Base-by-base conservation (phyloP, 1,140 invertebrate species). In the Manduca sexta region DNA sequence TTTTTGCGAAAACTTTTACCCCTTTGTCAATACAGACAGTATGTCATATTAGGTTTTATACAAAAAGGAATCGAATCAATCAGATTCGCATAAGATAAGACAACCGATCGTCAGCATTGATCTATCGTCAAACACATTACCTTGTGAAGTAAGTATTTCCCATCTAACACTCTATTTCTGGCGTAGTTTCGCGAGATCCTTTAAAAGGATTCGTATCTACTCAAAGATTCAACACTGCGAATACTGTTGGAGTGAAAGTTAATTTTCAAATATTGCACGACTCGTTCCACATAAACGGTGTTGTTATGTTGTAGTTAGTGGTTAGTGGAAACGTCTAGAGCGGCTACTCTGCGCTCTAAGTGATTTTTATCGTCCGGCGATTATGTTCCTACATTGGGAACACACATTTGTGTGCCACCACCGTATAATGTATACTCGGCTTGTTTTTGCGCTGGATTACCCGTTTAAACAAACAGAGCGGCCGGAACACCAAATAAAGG, bases 401-500 rank as follows among this genome's bases (percentile, higher is more conserved):
- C 54, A 78, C 64, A 69, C 66, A 71, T 77, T 74, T 68, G 71
- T 60, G 61, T 69, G 63, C 52, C 46, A 53, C 73, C 59, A 60
- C 69, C 69, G 69, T 59, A 69, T 79, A 65, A 72, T 70, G 63
- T 60, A 64, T 49, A 64, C 49, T 54, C 56, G 61, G 68, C 62
- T 60, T 69, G 70, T 82, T 81, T 84, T 79, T 75, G 64, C 68
- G 41, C 58, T 64, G 70, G 75, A 81, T 84, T 84, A 81, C 67
- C 74, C 78, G 74, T 76, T 80, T 79, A 79, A 76, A 82, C 72
- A 79, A 79, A 75, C 70, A 67, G 64, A 73, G 63, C 71, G 66
- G 63, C 67, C 71, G 69, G 57, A 74, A 76, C 66, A 64, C 69
- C 74, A 78, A 81, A 82, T 81, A 84, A 83, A 81, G 70, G 72